Evolutionary conservation across 2,888 invertebrate species (phyloP).

Genomic region (Molanna angustata): DNA sequence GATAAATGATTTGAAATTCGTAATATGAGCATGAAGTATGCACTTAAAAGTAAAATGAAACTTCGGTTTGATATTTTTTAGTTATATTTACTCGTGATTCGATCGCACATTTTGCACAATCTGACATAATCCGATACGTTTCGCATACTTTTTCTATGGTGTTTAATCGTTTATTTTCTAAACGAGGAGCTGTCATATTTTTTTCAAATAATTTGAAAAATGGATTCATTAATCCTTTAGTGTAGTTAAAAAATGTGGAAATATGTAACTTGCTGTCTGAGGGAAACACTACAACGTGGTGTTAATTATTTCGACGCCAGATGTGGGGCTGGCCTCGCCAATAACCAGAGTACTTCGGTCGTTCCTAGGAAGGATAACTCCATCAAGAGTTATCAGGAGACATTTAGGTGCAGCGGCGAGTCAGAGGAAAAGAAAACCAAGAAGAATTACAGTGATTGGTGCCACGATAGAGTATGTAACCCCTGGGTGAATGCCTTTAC

Average conservation of each 20-base stretch:
- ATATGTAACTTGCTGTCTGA: slow-evolving; percentile 52
- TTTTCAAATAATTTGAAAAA: neutral
- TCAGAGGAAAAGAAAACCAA: slow-evolving; percentile 37
- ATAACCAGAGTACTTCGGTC: slow-evolving; percentile 31
- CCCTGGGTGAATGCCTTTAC: slow-evolving; percentile 55
- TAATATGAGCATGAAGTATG: too few species aligned
- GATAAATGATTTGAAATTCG: too few species aligned
- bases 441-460: slow-evolving; percentile 47
- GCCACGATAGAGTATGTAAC: slow-evolving; percentile 46
- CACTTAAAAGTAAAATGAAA: too few species aligned
- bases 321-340: slow-evolving; percentile 43
- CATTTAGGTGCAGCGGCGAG: slow-evolving; percentile 40
- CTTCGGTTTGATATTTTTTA: too few species aligned
- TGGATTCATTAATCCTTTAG: neutral
- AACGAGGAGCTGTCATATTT: neutral
- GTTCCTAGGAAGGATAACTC: slow-evolving; percentile 34
- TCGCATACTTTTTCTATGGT: neutral
- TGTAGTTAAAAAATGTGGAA: slow-evolving; percentile 49
- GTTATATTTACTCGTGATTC: too few species aligned
- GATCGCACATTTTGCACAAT: too few species aligned
- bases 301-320: slow-evolving; percentile 52
- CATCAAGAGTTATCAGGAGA: slow-evolving; percentile 38
- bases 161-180: neutral
- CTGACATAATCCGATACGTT: too few species aligned
- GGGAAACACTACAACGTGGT: slow-evolving; percentile 52